Percentiles rank a stretch among this genome's conserved stretches.
These are phyloP conservation scores for Cygnus olor DNA, from an alignment of 2,797 vertebrate genomes.

Conservation along the genomic window DNA sequence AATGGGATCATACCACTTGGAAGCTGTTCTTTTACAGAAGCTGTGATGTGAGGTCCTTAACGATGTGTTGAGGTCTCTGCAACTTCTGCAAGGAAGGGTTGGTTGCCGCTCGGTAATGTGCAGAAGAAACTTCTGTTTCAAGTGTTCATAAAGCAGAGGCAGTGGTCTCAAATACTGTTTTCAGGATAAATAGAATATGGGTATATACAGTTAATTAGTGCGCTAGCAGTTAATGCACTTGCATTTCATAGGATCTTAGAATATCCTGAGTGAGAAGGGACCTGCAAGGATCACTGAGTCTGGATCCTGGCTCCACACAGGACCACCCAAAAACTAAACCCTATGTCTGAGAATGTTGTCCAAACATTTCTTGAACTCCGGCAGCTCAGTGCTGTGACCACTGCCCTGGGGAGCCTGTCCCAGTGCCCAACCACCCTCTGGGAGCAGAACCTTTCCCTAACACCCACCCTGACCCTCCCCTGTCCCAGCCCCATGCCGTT, in stretches of 20 bases:
- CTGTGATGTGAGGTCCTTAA: not conserved
- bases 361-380: not conserved
- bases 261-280: not conserved
- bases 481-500: not conserved
- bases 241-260: not conserved
- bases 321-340: not conserved
- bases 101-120: accelerated
- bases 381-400: not conserved
- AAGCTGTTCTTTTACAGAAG: not conserved
- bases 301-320: not conserved
- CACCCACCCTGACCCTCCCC: not conserved
- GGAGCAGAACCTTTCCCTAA: not conserved
- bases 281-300: not conserved
- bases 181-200: not conserved
- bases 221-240: not conserved
- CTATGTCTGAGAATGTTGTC: no score
- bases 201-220: not conserved
- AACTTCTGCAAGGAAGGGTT: not conserved
- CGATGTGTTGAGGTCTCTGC: not conserved
- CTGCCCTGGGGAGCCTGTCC: not conserved
- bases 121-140: not conserved
- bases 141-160: not conserved
- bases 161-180: not conserved
- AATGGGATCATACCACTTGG: not conserved
- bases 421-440: not conserved